phyloP scores from a whole-genome alignment of 2,888 invertebrate genomes.

The Hylaea fasciaria region DNA sequence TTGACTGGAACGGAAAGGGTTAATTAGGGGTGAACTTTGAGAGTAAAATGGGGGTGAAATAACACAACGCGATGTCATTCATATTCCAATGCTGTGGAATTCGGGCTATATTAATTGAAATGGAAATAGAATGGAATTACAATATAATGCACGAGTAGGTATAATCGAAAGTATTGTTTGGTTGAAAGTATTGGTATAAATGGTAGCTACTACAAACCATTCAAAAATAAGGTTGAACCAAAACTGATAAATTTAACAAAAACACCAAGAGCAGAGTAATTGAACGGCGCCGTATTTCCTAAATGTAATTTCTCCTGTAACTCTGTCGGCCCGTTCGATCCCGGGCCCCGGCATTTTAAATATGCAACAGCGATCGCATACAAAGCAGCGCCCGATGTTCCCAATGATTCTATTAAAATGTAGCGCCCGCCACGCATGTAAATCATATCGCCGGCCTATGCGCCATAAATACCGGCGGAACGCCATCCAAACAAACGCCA shows the following conservation, averaged over 20 bases:
- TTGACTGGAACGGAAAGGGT: conserved; percentile 37
- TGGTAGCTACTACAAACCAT: too few relatives aligned
- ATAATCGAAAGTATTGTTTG: too few relatives aligned
- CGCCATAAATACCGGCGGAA: conserved; percentile 43
- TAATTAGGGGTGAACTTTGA: conserved; percentile 30
- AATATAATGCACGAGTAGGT: too few relatives aligned
- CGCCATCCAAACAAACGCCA: conserved; percentile 52
- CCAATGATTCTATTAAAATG: conserved; percentile 53
- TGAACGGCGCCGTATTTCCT: conserved; percentile 33
- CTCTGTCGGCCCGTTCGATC: conserved; percentile 28
- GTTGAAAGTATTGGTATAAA: too few relatives aligned
- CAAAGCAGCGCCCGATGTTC: conserved; percentile 58
- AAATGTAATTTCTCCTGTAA: conserved; percentile 15
- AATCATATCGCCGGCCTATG: conserved; percentile 52
- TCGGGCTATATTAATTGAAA: too few relatives aligned
- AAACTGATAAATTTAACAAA: background rate
- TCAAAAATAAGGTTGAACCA: background rate
- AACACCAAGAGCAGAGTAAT: conserved; percentile 6
- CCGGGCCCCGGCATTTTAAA: conserved; percentile 26
- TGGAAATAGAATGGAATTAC: too few relatives aligned
- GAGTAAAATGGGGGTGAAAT: conserved; percentile 8
- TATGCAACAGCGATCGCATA: conserved; percentile 57
- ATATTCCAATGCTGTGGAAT: too few relatives aligned
- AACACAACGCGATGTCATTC: conserved; percentile 1
- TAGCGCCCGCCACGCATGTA: conserved; percentile 55